Evolutionary conservation across 2,113 vertebrate genomes (phyloP).

Genomic region (Lophotis ruficrista): DNA sequence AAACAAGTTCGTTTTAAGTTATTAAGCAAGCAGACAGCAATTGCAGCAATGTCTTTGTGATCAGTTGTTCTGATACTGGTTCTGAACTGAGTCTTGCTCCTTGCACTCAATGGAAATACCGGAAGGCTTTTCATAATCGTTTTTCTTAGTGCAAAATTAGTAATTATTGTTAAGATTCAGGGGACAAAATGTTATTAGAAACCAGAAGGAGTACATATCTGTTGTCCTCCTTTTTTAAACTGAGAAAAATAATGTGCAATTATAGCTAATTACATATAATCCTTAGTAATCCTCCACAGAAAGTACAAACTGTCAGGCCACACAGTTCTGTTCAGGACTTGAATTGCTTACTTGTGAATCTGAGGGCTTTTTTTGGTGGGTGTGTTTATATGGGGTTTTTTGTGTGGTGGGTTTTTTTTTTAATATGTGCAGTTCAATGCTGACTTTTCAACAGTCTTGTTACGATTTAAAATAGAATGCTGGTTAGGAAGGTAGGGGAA

Average conservation of each 20-base stretch:
- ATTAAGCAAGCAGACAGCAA: neutral
- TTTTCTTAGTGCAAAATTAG: neutral
- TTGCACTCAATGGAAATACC: neutral
- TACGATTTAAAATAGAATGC: neutral
- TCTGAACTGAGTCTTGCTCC: neutral
- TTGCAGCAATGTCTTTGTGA: neutral
- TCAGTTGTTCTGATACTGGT: neutral
- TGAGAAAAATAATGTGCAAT: neutral
- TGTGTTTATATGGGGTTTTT: neutral
- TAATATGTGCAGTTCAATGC: neutral
- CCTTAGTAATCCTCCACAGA: neutral
- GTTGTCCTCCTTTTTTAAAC: conserved; percentile 3
- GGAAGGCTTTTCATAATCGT: neutral
- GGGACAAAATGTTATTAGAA: neutral
- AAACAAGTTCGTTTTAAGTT: neutral
- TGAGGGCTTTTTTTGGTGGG: rapidly evolving
- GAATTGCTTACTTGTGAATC: neutral
- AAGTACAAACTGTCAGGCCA: neutral
- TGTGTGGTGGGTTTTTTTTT: neutral
- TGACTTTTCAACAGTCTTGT: neutral
- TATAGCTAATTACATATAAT: neutral
- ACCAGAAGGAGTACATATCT: neutral
- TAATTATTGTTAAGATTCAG: neutral
- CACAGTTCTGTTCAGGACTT: neutral
- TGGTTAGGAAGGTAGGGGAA: neutral